Evolutionary conservation across 2,888 invertebrate genomes (phyloP).

Genomic region (Sepioteuthis lessoniana): DNA sequence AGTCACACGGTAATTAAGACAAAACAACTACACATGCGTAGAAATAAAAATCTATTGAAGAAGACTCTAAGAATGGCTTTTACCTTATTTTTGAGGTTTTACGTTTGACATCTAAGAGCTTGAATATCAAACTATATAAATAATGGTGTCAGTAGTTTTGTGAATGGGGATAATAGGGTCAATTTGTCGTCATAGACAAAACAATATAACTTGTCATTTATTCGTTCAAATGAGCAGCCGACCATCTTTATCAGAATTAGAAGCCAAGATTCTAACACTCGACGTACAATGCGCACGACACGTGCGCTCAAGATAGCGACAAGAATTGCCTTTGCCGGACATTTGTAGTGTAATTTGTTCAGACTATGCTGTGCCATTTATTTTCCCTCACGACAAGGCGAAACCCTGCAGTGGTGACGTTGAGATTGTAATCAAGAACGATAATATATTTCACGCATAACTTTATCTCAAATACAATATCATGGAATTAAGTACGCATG

Average conservation of each 20-base stretch:
- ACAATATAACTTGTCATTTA: background rate
- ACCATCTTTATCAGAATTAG: background rate
- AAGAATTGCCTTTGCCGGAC: background rate
- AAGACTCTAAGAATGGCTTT: background rate
- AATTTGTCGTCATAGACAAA: conserved; percentile 1
- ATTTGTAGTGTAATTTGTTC: conserved; percentile 21
- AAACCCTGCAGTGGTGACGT: background rate
- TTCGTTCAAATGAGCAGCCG: background rate
- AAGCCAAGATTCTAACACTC: conserved; percentile 9
- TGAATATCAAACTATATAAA: background rate
- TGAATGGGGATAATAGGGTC: background rate
- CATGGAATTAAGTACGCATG: background rate
- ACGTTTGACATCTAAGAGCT: background rate
- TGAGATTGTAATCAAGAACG: background rate
- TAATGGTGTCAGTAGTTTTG: background rate
- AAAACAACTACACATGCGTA: background rate
- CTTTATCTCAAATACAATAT: background rate
- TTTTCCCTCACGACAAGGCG: background rate
- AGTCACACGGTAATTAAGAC: background rate
- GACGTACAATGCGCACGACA: background rate
- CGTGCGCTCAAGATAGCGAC: background rate
- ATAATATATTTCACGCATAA: conserved; percentile 6
- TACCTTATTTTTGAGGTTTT: background rate
- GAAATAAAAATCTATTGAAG: background rate
- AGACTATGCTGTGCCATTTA: background rate